Evolutionary conservation across 2,888 invertebrate species (phyloP), one percentile per base, ranked within the genome.

Genomic region (Mythimna ferrago): DNA sequence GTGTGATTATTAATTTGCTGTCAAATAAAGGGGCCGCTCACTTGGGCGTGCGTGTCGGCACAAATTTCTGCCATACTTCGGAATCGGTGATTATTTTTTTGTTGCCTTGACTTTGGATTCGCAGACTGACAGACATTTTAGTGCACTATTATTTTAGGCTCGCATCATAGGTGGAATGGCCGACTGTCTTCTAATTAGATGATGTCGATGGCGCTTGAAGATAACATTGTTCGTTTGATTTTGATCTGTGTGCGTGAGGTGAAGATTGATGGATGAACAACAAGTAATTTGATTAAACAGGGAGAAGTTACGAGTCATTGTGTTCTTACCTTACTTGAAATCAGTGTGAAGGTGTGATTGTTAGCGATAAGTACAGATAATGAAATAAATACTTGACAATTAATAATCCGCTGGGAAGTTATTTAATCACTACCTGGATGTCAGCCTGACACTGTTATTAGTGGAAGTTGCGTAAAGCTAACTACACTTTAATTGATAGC

Each of bases 11-110:
- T 96, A 96, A 96, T 96, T 96, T 95, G 95, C 96, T 96, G 96
- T 96, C 96, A 96, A 96, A 96, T 96, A 96, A 96, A 96, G 95
- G 95, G 96, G 96, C 96, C 95, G 96, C 95, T 94, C 94, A 92
- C 94, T 94, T 94, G 95, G 95, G 96, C 95, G 96, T 96, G 95
- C 95, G 96, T 95, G 96, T 94, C 94, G 93, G 94, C 93, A 95
- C 95, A 93, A 96, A 96, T 95, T 94, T 96, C 95, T 96, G 94
- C 95, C 95, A 95, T 96, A 95, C 95, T 95, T 95, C 86, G 95
- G 93, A 94, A 96, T 95, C 93, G 93, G 93, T 93, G 95, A 95
- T 95, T 95, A 94, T 95, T 94, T 95, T 91, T 95, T 94, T 95
- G 94, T 93, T 93, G 91, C 90, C 90, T 89, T 92, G 93, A 92